Percentiles rank a stretch among this genome's conserved stretches.
Conservation (phyloP, 2,797 vertebrate species). For the Picus viridis region DNA sequence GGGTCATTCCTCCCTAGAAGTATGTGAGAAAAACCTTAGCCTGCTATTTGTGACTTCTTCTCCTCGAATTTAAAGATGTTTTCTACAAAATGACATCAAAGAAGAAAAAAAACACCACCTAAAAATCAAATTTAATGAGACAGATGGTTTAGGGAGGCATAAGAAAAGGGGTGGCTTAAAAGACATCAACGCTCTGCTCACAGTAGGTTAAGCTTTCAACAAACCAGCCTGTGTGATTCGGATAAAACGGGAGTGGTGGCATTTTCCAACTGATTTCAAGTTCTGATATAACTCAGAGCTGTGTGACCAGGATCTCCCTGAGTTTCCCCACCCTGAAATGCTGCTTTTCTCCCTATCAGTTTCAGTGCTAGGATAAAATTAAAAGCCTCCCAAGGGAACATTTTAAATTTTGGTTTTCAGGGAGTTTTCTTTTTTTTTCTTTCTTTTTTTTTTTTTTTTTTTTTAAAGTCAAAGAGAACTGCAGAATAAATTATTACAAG, state of each 20-base stretch:
- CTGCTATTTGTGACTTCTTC: background rate
- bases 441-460: background rate
- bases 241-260: background rate
- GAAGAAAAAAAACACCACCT: background rate
- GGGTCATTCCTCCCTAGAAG: slow-evolving; percentile 28
- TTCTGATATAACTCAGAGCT: background rate
- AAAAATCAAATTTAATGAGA: background rate
- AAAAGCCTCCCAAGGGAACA: background rate
- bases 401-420: slow-evolving; percentile 20
- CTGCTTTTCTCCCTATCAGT: background rate
- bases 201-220: background rate
- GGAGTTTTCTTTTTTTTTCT: background rate
- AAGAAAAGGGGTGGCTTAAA: slow-evolving; percentile 1
- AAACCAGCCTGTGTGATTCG: rapidly evolving
- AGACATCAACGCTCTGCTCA: background rate
- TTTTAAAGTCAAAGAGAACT: slow-evolving; percentile 30
- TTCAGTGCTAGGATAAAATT: background rate
- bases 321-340: background rate
- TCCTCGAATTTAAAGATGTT: background rate
- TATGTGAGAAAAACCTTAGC: background rate
- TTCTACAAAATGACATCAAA: slow-evolving; percentile 16
- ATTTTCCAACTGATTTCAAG: background rate
- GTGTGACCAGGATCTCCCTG: background rate
- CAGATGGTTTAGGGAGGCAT: background rate
- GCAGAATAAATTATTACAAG: slow-evolving; percentile 70